phyloP scores from a whole-genome alignment of 2,113 vertebrate genomes.

The human region DNA sequence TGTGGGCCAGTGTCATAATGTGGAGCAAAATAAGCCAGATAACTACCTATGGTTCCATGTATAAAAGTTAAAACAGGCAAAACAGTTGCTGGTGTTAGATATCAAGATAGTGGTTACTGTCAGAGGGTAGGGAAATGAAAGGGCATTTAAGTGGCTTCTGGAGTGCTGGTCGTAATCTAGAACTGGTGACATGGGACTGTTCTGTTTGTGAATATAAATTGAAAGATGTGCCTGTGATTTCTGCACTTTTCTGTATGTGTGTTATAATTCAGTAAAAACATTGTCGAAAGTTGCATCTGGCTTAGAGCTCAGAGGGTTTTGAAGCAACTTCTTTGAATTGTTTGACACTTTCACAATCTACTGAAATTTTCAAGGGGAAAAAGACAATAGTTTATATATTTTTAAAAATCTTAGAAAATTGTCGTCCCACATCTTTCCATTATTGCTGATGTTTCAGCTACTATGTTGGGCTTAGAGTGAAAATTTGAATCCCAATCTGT shows the following conservation, averaged over 20 bases:
- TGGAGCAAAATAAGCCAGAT: background rate
- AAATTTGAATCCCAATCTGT: conserved; percentile 66
- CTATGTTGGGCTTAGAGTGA: conserved; percentile 50
- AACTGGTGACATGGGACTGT: background rate
- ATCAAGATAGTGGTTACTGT: background rate
- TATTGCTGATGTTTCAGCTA: conserved; percentile 64
- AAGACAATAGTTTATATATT: conserved; percentile 68
- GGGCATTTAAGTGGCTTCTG: too few species aligned
- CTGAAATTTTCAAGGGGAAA: conserved; percentile 55
- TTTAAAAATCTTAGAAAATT: conserved; percentile 69
- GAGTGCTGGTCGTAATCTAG: background rate
- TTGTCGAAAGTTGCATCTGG: background rate
- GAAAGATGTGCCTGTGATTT: background rate
- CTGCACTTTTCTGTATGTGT: background rate
- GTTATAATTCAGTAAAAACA: background rate
- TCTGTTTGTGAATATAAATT: background rate
- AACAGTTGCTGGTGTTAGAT: background rate
- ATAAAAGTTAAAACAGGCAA: background rate
- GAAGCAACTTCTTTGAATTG: conserved; percentile 65
- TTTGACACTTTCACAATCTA: conserved; percentile 66
- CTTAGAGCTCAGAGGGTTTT: conserved; percentile 33
- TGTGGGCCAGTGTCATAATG: background rate
- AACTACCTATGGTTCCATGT: background rate
- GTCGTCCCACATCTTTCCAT: conserved; percentile 63
- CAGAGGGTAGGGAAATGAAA: background rate